Base-by-base conservation (phyloP, 2,888 invertebrate genomes). In the Acleris emargana region DNA sequence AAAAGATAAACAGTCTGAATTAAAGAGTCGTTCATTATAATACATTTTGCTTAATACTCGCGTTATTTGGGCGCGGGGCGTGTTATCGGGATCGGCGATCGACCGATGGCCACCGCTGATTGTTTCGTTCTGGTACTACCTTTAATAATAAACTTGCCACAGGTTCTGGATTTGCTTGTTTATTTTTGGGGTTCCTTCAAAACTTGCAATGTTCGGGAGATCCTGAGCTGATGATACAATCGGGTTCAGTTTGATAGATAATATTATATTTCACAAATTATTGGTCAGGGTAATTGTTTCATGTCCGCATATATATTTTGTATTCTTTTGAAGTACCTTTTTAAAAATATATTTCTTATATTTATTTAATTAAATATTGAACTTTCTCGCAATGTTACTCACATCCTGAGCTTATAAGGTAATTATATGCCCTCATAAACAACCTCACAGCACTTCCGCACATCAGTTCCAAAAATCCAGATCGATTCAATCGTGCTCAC, bases 1-100 rank as follows among this genome's bases (percentile, higher is more conserved):
- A 86, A 91, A 90, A 91, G 89, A 91, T 91, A 91, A 92, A 91
- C 87, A 88, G 82, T 80, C 81, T 75, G 80, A 88, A 91, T 91
- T 91, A 91, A 91, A 81, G 86, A 87, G 86, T 86, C 78, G 81
- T 86, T 88, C 86, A 88, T 90, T 90, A 87, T 86, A 82, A 82
- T 88, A 84, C 79, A 79, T 87, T 90, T 89, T 86, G 81, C 81
- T 85, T 87, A 86, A 89, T 88, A 87, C 81, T 83, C 76, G 83
- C 84, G 82, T 86, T 87, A 84, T 88, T 89, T 86, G 82, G 86
- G 77, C 75, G 74, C 76, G 70, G 81, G 86, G 74, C 70, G 82
- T 72, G 82, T 86, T 91, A 91, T 91, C 91, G 77, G 47, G 60
- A 67, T 70, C 57, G 68, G 68, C 71, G 81, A 90, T 91, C 90